These are phyloP conservation scores for Paelopatides confundens DNA, from an alignment of 53 echinoderm and acorn worm species.

Conservation along the genomic window DNA sequence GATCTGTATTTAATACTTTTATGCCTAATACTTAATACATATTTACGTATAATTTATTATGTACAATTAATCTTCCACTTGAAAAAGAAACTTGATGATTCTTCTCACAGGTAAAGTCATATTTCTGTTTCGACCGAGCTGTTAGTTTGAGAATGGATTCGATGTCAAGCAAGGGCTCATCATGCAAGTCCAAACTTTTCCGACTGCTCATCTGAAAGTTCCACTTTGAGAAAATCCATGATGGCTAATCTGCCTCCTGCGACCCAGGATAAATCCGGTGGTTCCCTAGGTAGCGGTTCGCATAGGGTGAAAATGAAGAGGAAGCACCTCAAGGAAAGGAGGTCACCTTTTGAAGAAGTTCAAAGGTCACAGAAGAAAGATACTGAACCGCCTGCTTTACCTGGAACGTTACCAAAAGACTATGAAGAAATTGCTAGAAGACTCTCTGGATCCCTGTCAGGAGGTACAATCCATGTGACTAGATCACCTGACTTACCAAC, in stretches of 20 bases:
- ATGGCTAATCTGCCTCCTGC: background rate
- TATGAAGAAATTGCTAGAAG: slow-evolving; percentile 45
- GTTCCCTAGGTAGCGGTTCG: slow-evolving; percentile 67
- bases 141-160: background rate
- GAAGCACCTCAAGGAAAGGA: slow-evolving; percentile 82
- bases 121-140: too few species aligned
- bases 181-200: background rate
- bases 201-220: slow-evolving; percentile 68
- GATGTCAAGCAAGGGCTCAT: background rate
- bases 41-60: too few species aligned
- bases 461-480: background rate
- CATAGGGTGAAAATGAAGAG: slow-evolving; percentile 88
- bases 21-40: too few species aligned
- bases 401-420: slow-evolving; percentile 73
- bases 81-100: too few species aligned
- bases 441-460: slow-evolving; percentile 21
- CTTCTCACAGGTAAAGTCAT: too few species aligned
- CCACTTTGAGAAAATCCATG: slow-evolving; percentile 70
- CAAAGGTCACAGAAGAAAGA: background rate
- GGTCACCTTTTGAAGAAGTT: slow-evolving; percentile 79
- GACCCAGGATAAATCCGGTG: background rate
- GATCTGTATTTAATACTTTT: too few species aligned
- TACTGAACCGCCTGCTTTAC: slow-evolving; percentile 75
- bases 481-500: background rate
- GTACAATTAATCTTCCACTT: too few species aligned